A percentile compares a stretch with the other conserved stretches of the same genome.
These are phyloP conservation scores for Bagarius yarrelli DNA, from an alignment of 2,113 vertebrate species.

Conservation along the genomic window DNA sequence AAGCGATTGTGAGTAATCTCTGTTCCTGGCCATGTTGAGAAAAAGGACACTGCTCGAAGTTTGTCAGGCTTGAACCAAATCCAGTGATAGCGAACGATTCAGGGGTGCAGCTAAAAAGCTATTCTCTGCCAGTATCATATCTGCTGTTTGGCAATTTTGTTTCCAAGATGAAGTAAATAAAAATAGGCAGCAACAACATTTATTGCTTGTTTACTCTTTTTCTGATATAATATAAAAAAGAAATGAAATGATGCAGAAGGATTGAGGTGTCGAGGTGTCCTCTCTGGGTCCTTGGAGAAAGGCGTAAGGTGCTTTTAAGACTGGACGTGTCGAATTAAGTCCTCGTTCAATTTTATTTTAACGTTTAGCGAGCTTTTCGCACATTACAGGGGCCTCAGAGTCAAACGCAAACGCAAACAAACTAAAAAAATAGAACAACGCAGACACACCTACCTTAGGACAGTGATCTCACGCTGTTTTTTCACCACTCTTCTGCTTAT, in stretches of 20 bases:
- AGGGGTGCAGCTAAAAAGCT: neutral
- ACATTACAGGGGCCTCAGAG: neutral
- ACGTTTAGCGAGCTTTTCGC: neutral
- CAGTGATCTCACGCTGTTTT: too few relatives aligned
- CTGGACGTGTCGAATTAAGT: neutral
- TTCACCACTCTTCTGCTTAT: too few relatives aligned
- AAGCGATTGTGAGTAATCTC: constrained; percentile 15
- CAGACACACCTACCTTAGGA: too few relatives aligned
- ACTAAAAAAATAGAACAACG: too few relatives aligned
- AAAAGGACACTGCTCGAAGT: neutral
- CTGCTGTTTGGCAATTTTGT: neutral
- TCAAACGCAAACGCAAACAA: neutral
- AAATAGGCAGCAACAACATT: neutral
- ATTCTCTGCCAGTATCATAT: neutral
- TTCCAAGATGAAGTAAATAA: neutral
- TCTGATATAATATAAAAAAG: neutral
- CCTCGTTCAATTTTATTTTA: neutral
- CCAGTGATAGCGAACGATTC: neutral
- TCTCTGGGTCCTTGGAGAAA: neutral
- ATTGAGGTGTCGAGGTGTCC: neutral
- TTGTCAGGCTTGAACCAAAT: constrained; percentile 4
- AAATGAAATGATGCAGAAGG: neutral
- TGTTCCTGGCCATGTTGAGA: neutral
- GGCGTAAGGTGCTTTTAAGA: neutral
- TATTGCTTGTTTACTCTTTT: neutral